These are phyloP conservation scores for Apantesis nais DNA, from an alignment of 2,888 invertebrate species.

Conservation along the genomic window DNA sequence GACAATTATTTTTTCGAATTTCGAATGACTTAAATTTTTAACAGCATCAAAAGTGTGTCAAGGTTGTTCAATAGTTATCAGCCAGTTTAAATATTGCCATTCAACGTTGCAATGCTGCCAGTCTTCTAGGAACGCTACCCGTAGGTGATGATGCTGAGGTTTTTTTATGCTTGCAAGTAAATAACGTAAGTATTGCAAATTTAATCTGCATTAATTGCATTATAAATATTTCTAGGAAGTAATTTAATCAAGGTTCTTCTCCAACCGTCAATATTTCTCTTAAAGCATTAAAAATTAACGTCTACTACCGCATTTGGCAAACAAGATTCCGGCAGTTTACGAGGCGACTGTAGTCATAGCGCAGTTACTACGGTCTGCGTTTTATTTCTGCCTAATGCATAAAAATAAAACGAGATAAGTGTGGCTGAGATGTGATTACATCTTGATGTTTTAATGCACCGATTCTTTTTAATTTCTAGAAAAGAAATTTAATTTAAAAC, in stretches of 20 bases:
- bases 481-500: not conserved
- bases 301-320: slow-evolving; percentile 21
- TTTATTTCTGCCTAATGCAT: slow-evolving; percentile 8
- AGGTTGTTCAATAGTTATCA: too few relatives aligned
- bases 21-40: too few relatives aligned
- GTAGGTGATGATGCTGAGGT: too few relatives aligned
- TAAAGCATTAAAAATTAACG: slow-evolving; percentile 30
- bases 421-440: not conserved
- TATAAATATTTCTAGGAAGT: too few relatives aligned
- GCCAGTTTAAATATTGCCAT: too few relatives aligned
- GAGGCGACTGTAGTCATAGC: slow-evolving; percentile 31
- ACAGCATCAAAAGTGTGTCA: too few relatives aligned
- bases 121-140: too few relatives aligned
- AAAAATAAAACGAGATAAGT: slow-evolving; percentile 5
- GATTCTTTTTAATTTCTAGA: not conserved
- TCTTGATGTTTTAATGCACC: not conserved
- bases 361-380: slow-evolving; percentile 15
- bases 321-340: slow-evolving; percentile 38
- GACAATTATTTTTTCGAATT: too few relatives aligned
- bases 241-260: not conserved
- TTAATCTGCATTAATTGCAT: too few relatives aligned
- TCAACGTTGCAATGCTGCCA: too few relatives aligned
- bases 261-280: not conserved
- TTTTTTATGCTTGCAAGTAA: too few relatives aligned
- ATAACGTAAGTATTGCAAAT: too few relatives aligned